Base-by-base conservation (phyloP, 2,113 vertebrate species). In the Ctenomys sociabilis region DNA sequence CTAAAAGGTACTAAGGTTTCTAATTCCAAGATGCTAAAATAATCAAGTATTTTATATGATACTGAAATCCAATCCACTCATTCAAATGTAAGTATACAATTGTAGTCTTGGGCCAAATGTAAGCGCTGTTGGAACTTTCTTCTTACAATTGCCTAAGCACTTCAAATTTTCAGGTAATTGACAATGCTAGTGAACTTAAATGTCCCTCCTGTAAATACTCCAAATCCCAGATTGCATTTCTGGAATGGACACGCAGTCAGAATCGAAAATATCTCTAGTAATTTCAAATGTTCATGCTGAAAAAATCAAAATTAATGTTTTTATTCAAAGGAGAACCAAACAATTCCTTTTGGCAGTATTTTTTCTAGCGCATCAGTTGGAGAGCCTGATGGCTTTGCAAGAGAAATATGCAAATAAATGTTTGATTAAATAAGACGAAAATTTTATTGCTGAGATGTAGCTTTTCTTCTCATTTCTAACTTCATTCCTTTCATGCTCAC, bases 371-470 rank as follows among this genome's bases (percentile, higher is more conserved):
- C 40, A 90, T 96, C 93, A 96, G 91, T 64, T 77, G 78, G 93
- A 97, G 63, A 81, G 96, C 37, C 52, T 96, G 80, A 93, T 54
- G 66, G 61, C 80, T 97, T 92, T 96, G 94, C 89, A 94, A 97
- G 96, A 97, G 85, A 96, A 96, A 63, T 93, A 95, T 92, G 92
- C 95, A 95, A 54, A 37, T 97, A 40, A 59, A 45, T 95, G 59
- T 92, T 96, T 96, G 64, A 97, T 97, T 97, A 97, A 97, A 97
- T 97, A 97, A 66, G 70, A 97, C 95, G 72, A 97, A 97, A 97
- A 95, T 78, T 97, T 98, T 91, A 84, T 97, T 97, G 91, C 81
- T 94, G 88, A 98, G 93, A 75, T 97, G 95, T 7, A 35, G 72
- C 93, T 97, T 97, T 96, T 95, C 95, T 73, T 95, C 19, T 80